Base-by-base conservation (phyloP, 2,113 vertebrate species). In the Heterotilapia buettikoferi region DNA sequence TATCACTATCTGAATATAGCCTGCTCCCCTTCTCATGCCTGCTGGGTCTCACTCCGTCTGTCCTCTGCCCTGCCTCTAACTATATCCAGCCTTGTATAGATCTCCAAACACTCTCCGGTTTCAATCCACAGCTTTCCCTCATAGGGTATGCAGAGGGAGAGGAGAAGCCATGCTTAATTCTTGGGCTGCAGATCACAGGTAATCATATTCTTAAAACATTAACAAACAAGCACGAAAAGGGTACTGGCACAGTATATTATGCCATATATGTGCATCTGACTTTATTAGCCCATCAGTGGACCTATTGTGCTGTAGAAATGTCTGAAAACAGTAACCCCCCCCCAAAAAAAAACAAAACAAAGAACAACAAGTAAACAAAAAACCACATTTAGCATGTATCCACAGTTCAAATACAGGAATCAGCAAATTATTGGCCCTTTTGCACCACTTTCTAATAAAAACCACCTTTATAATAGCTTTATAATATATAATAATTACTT, bases 1-100 rank as follows among this genome's bases (percentile, higher is more conserved):
- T 92, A 93, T 94, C 93, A 94, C 94, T 86, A 61, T 93, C 92
- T 93, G 91, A 84, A 93, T 94, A 95, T 95, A 96, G 93, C 86
- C 68, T 5, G 45, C 12, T 78, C 86, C 90, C 86, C 93, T 81
- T 82, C 91, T 94, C 92, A 84, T 92, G 89, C 89, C 88, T 78
- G 80, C 76, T 84, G 36, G 40, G 85, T 93, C 94, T 91, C 89
- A 88, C 89, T 93, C 82, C 9, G 79, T 88, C 87, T 91, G 92
- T 94, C 93, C 94, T 93, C 89, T 90, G 79, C 82, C 63, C 90
- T 92, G 87, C 92, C 91, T 76, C 87, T 88, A 82, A 92, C 94
- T 94, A 89, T 91, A 94, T 93, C 91, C 66, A 93, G 89, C 90
- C 83, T 89, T 87, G 91, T 88, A 90, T 90, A 80, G 86, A 86